phyloP scores from a whole-genome alignment of 2,113 vertebrate genomes.

The Tretioscincus oriximinensis region DNA sequence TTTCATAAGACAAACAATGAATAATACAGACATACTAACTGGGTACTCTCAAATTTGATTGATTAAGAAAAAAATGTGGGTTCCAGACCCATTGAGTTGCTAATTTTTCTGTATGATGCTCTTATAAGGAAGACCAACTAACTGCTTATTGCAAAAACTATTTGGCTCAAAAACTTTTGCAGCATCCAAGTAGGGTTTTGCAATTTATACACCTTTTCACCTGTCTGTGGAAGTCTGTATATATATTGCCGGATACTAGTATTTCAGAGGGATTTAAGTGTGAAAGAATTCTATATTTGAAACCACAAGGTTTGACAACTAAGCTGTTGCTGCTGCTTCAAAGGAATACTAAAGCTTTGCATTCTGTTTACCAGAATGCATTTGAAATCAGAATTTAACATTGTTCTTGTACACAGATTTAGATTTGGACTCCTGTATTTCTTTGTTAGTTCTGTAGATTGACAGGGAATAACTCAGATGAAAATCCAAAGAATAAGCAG shows the following conservation, averaged over 20 bases:
- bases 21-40: background rate
- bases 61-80: background rate
- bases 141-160: background rate
- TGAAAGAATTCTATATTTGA: background rate
- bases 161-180: background rate
- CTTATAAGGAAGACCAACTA: background rate
- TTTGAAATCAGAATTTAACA: background rate
- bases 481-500: background rate
- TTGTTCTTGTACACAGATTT: too few relatives aligned
- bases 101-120: background rate
- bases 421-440: background rate
- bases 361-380: background rate
- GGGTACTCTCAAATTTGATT: background rate
- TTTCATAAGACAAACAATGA: background rate
- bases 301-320: background rate
- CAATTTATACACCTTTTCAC: background rate
- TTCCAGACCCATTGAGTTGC: background rate
- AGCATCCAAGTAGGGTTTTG: background rate
- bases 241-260: background rate
- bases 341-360: background rate
- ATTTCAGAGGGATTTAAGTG: background rate
- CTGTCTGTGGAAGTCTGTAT: background rate
- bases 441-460: background rate
- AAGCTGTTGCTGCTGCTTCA: background rate
- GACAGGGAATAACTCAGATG: background rate